Percentiles rank a stretch among this genome's conserved stretches.
These are phyloP conservation scores for Disparrhopalites patrizii DNA, from an alignment of 2,888 invertebrate species.

Conservation along the genomic window DNA sequence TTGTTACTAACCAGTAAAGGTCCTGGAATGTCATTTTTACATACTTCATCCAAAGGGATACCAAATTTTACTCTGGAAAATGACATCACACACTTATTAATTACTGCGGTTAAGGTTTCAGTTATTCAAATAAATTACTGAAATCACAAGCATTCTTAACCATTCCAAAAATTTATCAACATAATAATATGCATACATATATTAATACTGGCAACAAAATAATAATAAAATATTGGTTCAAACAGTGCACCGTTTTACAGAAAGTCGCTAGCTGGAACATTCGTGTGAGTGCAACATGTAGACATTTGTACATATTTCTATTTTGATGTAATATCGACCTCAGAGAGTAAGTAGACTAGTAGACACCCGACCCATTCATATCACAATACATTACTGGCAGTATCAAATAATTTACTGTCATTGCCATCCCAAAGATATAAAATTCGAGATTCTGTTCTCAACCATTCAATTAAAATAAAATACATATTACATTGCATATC, in stretches of 20 bases:
- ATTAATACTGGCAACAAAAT: not conserved
- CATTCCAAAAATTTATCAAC: not conserved
- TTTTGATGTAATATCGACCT: not conserved
- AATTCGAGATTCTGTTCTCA: too few relatives aligned
- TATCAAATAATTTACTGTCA: too few relatives aligned
- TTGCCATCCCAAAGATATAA: too few relatives aligned
- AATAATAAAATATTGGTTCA: not conserved
- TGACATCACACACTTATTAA: conserved; percentile 21
- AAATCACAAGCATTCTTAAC: not conserved
- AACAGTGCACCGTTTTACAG: too few relatives aligned
- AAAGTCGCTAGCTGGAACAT: too few relatives aligned
- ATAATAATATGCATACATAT: not conserved
- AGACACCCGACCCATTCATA: too few relatives aligned
- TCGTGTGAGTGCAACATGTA: too few relatives aligned
- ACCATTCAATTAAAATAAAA: too few relatives aligned
- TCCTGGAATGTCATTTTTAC: conserved; percentile 91
- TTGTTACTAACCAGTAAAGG: conserved; percentile 72
- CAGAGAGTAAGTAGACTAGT: too few relatives aligned
- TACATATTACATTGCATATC: too few relatives aligned
- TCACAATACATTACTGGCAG: too few relatives aligned
- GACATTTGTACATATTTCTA: not conserved
- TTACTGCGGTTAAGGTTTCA: not conserved
- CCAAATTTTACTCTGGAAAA: conserved; percentile 80
- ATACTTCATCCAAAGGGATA: conserved; percentile 83
- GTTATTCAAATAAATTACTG: not conserved